Evolutionary conservation across 2,113 vertebrate genomes (phyloP).

Genomic region (Pyxicephalus adspersus): DNA sequence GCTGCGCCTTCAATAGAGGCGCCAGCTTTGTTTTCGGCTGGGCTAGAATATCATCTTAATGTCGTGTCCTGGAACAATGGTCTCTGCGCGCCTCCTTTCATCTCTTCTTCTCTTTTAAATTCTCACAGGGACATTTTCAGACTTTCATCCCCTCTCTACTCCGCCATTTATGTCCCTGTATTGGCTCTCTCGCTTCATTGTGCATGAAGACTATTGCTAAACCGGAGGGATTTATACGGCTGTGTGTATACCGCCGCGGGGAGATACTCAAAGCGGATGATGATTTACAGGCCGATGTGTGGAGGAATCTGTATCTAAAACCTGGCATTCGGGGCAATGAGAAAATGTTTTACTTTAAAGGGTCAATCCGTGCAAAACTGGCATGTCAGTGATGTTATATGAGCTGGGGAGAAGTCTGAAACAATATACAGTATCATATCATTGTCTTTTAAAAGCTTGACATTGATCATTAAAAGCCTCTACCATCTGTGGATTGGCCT

Average conservation of each 20-base stretch:
- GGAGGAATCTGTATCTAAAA: background rate
- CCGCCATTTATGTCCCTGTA: conserved; percentile 22
- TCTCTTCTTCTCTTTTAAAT: conserved; percentile 6
- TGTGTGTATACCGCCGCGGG: background rate
- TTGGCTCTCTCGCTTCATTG: conserved; percentile 14
- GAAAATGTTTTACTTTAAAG: no score
- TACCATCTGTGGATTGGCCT: no score
- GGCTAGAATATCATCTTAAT: conserved; percentile 28
- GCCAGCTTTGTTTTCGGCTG: conserved; percentile 22
- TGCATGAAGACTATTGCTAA: conserved; percentile 37
- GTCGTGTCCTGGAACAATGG: conserved; percentile 15
- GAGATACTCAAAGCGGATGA: background rate
- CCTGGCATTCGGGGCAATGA: no score
- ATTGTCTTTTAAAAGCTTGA: no score
- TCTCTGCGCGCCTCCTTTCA: conserved; percentile 26
- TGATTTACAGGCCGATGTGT: background rate
- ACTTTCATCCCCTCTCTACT: conserved; percentile 44
- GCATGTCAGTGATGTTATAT: no score
- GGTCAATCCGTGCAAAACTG: no score
- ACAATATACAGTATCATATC: no score
- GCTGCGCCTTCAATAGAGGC: conserved; percentile 25
- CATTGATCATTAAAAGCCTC: no score
- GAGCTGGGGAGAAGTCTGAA: no score
- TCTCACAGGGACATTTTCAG: conserved; percentile 34
- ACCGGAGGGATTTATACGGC: conserved; percentile 2